Conservation (phyloP, 2,888 invertebrate genomes). For the Stenodema calcarata region DNA sequence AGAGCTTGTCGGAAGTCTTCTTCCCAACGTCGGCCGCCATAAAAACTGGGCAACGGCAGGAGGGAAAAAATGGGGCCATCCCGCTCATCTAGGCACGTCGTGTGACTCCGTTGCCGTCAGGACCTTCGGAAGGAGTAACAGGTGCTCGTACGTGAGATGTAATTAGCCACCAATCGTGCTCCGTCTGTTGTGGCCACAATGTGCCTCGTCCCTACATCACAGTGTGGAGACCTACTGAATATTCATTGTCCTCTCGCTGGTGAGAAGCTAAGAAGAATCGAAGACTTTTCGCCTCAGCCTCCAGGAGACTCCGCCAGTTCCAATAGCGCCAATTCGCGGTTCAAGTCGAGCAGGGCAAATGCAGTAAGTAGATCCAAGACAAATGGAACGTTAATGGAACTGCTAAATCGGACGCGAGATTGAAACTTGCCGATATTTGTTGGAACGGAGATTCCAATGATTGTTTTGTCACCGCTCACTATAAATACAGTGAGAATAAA, state of each 20-base stretch:
- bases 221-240: background rate
- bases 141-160: background rate
- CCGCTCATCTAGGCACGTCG: background rate
- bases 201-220: background rate
- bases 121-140: background rate
- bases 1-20: background rate
- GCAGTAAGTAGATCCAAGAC: no score
- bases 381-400: no score
- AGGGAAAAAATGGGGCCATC: background rate
- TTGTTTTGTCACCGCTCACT: no score
- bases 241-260: background rate
- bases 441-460: no score
- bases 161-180: background rate
- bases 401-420: no score
- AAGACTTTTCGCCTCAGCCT: background rate
- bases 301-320: background rate
- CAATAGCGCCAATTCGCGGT: no score
- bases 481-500: no score
- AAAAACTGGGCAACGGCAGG: background rate
- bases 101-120: background rate
- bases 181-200: background rate
- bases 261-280: background rate
- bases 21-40: background rate
- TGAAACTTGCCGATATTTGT: no score
- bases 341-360: no score